A percentile compares a stretch with the other conserved stretches of the same genome.
Evolutionary conservation across 2,797 vertebrate genomes (phyloP).

Genomic region (Borostomias antarcticus): DNA sequence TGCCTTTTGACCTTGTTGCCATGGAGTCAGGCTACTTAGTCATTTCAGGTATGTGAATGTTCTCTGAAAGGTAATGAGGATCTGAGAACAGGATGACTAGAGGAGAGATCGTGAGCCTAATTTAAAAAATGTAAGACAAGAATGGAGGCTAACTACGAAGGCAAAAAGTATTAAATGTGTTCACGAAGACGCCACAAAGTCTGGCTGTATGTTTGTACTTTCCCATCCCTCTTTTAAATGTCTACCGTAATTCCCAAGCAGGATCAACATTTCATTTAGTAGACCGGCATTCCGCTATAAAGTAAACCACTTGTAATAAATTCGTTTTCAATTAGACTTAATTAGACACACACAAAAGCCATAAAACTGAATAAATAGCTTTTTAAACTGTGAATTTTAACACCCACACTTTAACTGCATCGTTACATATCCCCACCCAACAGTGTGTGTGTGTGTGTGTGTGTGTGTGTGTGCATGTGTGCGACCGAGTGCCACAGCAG

Average conservation of each 20-base stretch:
- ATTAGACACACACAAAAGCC: conserved; percentile 36
- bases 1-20: conserved; percentile 18
- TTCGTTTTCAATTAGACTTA: conserved; percentile 35
- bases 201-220: too few relatives aligned
- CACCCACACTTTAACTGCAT: not conserved
- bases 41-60: conserved; percentile 4
- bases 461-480: conserved; percentile 13
- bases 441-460: not conserved
- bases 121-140: not conserved
- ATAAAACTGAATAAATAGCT: conserved; percentile 25
- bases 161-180: too few relatives aligned
- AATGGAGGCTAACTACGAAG: too few relatives aligned
- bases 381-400: conserved; percentile 29
- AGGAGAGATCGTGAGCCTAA: not conserved
- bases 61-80: not conserved
- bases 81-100: not conserved
- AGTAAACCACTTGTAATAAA: conserved; percentile 28
- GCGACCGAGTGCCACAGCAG: conserved; percentile 7
- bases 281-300: conserved; percentile 32
- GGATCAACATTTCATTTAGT: not conserved
- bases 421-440: not conserved
- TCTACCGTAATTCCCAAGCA: too few relatives aligned
- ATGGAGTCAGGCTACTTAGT: not conserved
- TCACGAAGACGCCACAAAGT: too few relatives aligned
- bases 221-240: too few relatives aligned